These are phyloP conservation scores for Oceanodroma leucorhoa DNA, from an alignment of 2,797 vertebrate species.

Conservation along the genomic window DNA sequence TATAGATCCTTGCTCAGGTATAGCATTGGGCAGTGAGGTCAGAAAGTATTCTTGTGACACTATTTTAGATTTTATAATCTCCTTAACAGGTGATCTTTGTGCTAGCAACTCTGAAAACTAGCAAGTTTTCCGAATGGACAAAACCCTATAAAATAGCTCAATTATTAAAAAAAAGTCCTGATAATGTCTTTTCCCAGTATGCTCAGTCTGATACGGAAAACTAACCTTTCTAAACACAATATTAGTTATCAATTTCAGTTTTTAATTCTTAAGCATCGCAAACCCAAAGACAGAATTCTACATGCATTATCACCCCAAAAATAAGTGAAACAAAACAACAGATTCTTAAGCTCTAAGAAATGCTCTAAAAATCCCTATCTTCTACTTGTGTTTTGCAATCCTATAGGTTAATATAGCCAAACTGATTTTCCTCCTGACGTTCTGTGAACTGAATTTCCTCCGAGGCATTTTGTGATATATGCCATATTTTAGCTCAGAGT, in stretches of 20 bases:
- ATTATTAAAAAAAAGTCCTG: neutral
- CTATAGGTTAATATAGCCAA: conserved; percentile 13
- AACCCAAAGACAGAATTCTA: neutral
- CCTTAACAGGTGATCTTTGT: neutral
- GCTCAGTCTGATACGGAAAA: neutral
- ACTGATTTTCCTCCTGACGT: neutral
- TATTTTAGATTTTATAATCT: neutral
- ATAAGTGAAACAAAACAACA: neutral
- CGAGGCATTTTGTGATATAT: conserved; percentile 48
- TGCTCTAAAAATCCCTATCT: conserved; percentile 42
- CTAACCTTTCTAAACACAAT: neutral
- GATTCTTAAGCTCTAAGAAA: conserved; percentile 28
- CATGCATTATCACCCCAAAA: neutral
- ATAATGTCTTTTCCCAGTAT: neutral
- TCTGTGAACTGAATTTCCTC: conserved; percentile 60
- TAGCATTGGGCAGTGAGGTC: neutral
- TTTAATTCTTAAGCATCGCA: neutral
- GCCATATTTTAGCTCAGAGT: conserved; percentile 45
- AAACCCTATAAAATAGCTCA: neutral
- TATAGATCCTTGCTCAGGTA: neutral
- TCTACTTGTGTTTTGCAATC: conserved; percentile 60
- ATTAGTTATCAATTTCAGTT: neutral
- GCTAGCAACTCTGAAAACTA: neutral
- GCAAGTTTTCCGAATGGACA: neutral
- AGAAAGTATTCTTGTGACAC: neutral